These are phyloP conservation scores for Scaptodrosophila latifasciaeformis DNA, from an alignment of 2,888 invertebrate genomes.

Conservation along the genomic window DNA sequence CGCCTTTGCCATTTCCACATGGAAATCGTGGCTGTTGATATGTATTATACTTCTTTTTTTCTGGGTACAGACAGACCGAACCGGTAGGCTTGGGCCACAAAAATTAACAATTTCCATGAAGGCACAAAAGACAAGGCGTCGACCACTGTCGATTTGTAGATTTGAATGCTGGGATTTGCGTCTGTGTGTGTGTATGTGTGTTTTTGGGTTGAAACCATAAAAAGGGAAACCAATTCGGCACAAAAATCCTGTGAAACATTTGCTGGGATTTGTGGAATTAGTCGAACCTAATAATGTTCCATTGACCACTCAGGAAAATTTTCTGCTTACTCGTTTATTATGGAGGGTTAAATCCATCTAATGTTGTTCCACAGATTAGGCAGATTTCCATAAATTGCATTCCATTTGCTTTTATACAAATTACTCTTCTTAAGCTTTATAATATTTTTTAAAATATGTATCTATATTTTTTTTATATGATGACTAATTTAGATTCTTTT, in stretches of 20 bases:
- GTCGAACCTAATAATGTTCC: slow-evolving; percentile 16
- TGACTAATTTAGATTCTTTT: slow-evolving; percentile 21
- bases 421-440: neutral
- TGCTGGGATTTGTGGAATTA: slow-evolving; percentile 59
- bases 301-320: neutral
- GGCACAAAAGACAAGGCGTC: neutral
- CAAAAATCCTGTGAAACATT: slow-evolving; percentile 53
- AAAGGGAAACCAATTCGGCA: slow-evolving; percentile 41
- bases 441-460: neutral
- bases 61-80: no score
- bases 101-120: neutral
- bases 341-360: slow-evolving; percentile 16
- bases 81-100: no score
- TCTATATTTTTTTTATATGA: neutral
- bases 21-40: slow-evolving; percentile 5
- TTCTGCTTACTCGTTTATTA: neutral
- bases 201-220: slow-evolving; percentile 23
- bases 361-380: slow-evolving; percentile 15
- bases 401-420: neutral
- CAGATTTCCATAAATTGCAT: slow-evolving; percentile 1
- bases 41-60: neutral
- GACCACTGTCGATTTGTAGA: neutral
- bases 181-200: slow-evolving; percentile 11
- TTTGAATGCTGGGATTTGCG: neutral
- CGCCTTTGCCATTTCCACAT: slow-evolving; percentile 30